phyloP scores from a whole-genome alignment of 2,888 invertebrate species.

The Xestobium rufovillosum region DNA sequence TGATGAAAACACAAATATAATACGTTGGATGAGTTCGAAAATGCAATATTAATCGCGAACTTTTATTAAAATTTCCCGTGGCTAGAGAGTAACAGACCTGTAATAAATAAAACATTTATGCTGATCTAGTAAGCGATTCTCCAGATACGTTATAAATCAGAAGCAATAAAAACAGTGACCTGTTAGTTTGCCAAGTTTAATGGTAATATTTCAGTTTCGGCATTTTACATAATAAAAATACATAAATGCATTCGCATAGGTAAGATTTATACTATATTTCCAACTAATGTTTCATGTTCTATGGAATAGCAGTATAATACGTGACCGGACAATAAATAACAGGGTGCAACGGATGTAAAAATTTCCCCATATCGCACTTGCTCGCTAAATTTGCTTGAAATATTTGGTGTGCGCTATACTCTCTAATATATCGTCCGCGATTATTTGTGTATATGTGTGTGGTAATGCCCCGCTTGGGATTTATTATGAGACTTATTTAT shows the following conservation, averaged over 20 bases:
- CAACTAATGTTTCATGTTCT: conserved; percentile 1
- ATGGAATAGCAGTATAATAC: neutral
- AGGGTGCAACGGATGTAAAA: conserved; percentile 23
- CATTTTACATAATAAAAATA: neutral
- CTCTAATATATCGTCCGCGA: conserved; percentile 25
- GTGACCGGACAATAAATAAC: neutral
- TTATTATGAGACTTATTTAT: conserved; percentile 24
- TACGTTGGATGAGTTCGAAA: too few relatives aligned
- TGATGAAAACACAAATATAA: conserved; percentile 1
- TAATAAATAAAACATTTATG: too few relatives aligned
- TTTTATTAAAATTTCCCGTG: too few relatives aligned
- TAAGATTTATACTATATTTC: neutral
- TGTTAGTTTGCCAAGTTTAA: neutral
- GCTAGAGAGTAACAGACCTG: too few relatives aligned
- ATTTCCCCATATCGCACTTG: conserved; percentile 28
- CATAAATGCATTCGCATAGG: neutral
- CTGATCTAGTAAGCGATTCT: too few relatives aligned
- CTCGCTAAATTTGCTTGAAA: conserved; percentile 30
- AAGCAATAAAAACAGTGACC: conserved; percentile 1
- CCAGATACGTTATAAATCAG: too few relatives aligned
- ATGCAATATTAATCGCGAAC: too few relatives aligned
- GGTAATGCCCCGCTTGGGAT: conserved; percentile 20
- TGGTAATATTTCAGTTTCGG: neutral
- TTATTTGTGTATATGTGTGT: conserved; percentile 23
- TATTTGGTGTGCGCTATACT: conserved; percentile 24